These are phyloP conservation scores for Pogonognathellus flavescens DNA, from an alignment of 1,140 invertebrate genomes.

Conservation along the genomic window DNA sequence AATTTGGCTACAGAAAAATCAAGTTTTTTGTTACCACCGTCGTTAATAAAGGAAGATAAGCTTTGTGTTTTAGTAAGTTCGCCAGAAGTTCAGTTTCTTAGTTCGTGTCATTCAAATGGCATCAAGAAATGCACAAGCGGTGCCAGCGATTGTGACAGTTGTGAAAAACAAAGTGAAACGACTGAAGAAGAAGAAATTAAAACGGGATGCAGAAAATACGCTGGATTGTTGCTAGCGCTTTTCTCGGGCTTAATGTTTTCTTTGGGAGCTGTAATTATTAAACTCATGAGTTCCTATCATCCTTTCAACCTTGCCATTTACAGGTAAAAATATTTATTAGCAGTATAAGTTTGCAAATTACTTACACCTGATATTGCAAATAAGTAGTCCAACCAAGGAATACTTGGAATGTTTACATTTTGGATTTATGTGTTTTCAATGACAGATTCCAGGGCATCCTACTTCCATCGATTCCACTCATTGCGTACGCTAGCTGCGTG, in stretches of 20 bases:
- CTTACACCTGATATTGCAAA: too few relatives aligned
- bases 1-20: slow-evolving; percentile 18
- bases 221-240: slow-evolving; percentile 68
- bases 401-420: too few relatives aligned
- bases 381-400: too few relatives aligned
- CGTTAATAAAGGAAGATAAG: not conserved
- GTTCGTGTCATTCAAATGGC: not conserved
- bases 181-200: not conserved
- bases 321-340: too few relatives aligned
- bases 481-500: slow-evolving; percentile 61
- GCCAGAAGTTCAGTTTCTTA: not conserved
- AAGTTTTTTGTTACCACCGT: not conserved
- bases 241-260: slow-evolving; percentile 70
- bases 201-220: slow-evolving; percentile 50
- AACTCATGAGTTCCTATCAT: slow-evolving; percentile 69
- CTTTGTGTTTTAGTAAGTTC: not conserved
- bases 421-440: too few relatives aligned
- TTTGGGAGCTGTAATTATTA: slow-evolving; percentile 70
- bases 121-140: not conserved
- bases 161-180: slow-evolving; percentile 7
- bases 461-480: slow-evolving; percentile 68
- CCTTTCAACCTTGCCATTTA: slow-evolving; percentile 70
- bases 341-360: too few relatives aligned
- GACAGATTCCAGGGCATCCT: slow-evolving; percentile 69
- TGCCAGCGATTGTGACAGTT: not conserved